Conservation (phyloP, 2,888 invertebrate genomes). For the Hartigia nigra region DNA sequence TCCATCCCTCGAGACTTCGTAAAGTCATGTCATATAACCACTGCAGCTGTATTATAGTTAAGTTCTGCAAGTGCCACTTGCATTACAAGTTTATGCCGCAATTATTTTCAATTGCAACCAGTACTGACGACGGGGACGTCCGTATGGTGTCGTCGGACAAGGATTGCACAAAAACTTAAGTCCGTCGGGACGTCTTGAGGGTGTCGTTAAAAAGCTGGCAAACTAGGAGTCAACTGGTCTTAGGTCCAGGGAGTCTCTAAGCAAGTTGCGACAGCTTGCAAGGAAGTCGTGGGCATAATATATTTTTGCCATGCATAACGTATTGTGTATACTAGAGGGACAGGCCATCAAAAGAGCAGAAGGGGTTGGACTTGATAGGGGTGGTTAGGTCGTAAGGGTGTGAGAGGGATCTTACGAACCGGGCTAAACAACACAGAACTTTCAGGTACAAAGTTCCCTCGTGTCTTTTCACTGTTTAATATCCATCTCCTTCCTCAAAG, state of each 20-base stretch:
- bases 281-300: conserved; percentile 21
- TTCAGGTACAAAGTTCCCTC: background rate
- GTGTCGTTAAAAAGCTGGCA: background rate
- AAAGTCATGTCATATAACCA: background rate
- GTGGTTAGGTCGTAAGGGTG: background rate
- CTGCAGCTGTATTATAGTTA: background rate
- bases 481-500: background rate
- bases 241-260: background rate
- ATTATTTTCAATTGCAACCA: background rate
- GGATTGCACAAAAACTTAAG: background rate
- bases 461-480: background rate
- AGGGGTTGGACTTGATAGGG: background rate
- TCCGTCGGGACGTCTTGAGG: background rate
- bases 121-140: background rate
- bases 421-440: background rate
- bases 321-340: background rate
- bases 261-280: conserved; percentile 10
- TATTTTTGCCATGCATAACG: conserved; percentile 1
- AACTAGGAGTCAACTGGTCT: background rate
- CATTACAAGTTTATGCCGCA: background rate
- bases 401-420: background rate
- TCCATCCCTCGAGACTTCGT: too few relatives aligned
- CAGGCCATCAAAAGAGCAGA: background rate
- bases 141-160: background rate
- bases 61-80: background rate